Conservation (phyloP, 2,797 vertebrate genomes). For the Phoeniculus purpureus region DNA sequence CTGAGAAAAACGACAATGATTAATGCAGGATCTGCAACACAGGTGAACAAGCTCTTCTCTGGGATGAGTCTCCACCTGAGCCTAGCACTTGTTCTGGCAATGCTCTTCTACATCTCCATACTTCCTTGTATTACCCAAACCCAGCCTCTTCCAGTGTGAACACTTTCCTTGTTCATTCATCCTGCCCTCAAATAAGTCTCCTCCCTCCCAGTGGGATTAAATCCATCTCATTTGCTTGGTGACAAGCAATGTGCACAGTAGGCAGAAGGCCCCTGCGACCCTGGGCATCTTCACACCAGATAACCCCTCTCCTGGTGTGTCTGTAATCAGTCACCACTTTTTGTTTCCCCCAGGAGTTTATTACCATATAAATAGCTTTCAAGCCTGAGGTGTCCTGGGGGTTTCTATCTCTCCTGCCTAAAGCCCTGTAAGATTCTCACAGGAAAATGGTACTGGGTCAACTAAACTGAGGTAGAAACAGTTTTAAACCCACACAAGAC, state of each 20-base stretch:
- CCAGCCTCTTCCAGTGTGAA: not conserved
- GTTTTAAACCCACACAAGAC: not conserved
- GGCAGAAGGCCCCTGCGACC: not conserved
- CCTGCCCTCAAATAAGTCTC: not conserved
- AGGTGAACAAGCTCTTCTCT: not conserved
- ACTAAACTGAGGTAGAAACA: not conserved
- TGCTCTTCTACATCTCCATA: not conserved
- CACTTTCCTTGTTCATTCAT: not conserved
- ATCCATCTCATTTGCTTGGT: not conserved
- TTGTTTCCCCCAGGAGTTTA: constrained; percentile 21
- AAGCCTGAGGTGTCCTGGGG: not conserved
- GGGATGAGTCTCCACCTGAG: not conserved
- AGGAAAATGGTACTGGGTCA: not conserved
- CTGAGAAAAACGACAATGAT: rapidly evolving
- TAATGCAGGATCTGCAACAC: rapidly evolving
- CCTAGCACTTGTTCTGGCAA: no score
- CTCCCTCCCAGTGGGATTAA: not conserved
- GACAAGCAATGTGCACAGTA: not conserved
- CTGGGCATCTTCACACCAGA: not conserved
- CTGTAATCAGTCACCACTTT: not conserved
- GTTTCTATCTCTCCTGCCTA: not conserved
- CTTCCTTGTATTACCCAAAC: not conserved
- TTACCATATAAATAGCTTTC: constrained; percentile 62
- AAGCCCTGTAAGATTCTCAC: not conserved
- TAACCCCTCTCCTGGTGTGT: not conserved